Evolutionary conservation across 2,797 vertebrate genomes (phyloP), one percentile per base, ranked within the genome.

Genomic region (Falco cherrug): DNA sequence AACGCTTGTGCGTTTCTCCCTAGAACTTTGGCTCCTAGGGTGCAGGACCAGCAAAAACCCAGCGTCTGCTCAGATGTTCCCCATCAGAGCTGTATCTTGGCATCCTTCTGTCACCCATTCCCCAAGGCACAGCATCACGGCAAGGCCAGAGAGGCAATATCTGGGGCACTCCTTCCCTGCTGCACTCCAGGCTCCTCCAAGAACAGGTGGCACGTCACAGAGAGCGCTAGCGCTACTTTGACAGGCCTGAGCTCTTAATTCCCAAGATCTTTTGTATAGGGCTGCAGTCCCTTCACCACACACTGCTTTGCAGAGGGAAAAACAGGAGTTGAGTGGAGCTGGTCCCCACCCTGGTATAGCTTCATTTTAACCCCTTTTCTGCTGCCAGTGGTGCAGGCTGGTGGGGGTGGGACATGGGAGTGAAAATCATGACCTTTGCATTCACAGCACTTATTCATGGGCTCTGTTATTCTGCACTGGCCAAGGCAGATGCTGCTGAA

Each of bases 11-110:
- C 5, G 1, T 89, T 89, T 80, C 64, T 70, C 68, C 43, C 75
- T 82, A 17, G 59, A 87, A 8, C 33, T 48, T 81, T 48, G n/a
- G 37, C 48, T 93, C 84, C 81, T 20, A 28, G 69, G 5, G 29
- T 59, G 78, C 43, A 31, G 22, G 57, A 92, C 50, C 81, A 83
- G 73, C 81, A 69, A 77, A 89, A 83, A 13, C 50, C 25, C 0
- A 0, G 60, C 24, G 43, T 54, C 47, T 73, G 64, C 81, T 89
- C 89, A 77, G 65, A 78, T 87, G 89, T 59, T 59, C 29, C 47
- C 75, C 0, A 0, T 41, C 90, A 83, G 29, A 75, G 73, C 41
- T 0, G 0, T 37, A 8, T 80, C 78, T 51, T 39, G 51, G 39
- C 68, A 78, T 89, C 73, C 60, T 81, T 88, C 43, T 80, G 57